Conservation (phyloP, 2,888 invertebrate genomes). For the Timema podura region DNA sequence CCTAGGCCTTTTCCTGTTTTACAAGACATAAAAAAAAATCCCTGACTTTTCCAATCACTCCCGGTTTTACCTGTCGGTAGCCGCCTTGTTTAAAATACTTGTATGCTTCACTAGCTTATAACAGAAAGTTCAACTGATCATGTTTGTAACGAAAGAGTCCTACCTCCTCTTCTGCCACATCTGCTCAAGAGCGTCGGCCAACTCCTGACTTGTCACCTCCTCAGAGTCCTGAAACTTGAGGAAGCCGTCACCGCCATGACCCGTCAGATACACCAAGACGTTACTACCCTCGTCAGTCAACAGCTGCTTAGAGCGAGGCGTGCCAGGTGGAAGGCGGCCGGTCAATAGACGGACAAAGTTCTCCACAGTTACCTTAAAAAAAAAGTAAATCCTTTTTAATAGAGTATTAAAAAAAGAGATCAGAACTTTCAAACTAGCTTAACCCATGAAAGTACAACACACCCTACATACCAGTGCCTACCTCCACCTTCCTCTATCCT, state of each 20-base stretch:
- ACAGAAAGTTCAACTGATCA: too few relatives aligned
- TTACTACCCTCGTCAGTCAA: conserved; percentile 96
- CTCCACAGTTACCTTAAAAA: conserved; percentile 85
- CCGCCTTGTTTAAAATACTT: too few relatives aligned
- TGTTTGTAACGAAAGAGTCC: not conserved
- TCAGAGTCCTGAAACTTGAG: conserved; percentile 99
- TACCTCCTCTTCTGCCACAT: conserved; percentile 99
- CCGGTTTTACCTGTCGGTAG: too few relatives aligned
- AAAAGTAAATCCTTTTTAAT: conserved; percentile 6
- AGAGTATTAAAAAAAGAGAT: not conserved
- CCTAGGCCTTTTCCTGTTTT: too few relatives aligned
- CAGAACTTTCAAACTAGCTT: too few relatives aligned
- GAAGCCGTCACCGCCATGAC: conserved; percentile 98
- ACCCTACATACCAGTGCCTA: too few relatives aligned
- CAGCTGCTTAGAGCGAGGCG: conserved; percentile 91
- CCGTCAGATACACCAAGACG: conserved; percentile 91
- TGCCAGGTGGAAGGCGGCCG: conserved; percentile 86
- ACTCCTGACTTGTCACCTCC: conserved; percentile 95
- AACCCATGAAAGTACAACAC: too few relatives aligned
- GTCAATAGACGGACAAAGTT: conserved; percentile 96
- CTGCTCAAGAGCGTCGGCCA: conserved; percentile 98
- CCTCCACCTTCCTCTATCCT: too few relatives aligned
- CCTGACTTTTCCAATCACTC: too few relatives aligned
- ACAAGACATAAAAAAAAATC: too few relatives aligned
- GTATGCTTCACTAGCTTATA: too few relatives aligned